Evolutionary conservation across 2,797 vertebrate species (phyloP).

Genomic region (Sebastes matsubarae): DNA sequence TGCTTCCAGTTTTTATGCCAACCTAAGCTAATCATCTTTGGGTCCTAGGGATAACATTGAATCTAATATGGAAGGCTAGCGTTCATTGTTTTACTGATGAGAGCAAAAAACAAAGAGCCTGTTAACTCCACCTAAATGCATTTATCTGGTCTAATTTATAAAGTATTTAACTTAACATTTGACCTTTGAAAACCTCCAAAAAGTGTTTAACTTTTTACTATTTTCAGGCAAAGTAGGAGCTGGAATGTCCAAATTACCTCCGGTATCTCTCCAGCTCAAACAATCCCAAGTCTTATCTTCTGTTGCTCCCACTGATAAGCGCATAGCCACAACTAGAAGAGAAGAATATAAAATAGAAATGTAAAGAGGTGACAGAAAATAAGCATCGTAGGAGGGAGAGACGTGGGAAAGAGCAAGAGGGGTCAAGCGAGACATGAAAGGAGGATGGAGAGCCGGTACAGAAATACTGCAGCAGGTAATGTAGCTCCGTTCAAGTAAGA

Average conservation of each 20-base stretch:
- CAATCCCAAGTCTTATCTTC: neutral
- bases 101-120: no score
- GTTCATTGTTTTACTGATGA: no score
- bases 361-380: conserved; percentile 23
- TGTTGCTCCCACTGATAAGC: neutral
- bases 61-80: no score
- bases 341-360: neutral
- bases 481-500: conserved; percentile 10
- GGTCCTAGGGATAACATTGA: no score
- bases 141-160: no score
- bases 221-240: neutral
- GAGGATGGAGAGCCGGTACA: neutral
- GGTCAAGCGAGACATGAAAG: neutral
- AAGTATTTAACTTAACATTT: neutral
- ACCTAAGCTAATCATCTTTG: no score
- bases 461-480: neutral
- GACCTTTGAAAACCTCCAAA: neutral
- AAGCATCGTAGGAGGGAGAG: neutral
- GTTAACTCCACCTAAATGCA: no score
- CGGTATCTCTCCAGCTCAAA: neutral
- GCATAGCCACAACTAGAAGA: neutral
- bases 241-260: neutral
- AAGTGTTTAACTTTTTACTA: neutral
- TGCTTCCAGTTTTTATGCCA: no score
- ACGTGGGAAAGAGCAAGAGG: neutral